Evolutionary conservation across 2,888 invertebrate genomes (phyloP), one percentile per base, ranked within the genome.

Genomic region (Julus scandinavius): DNA sequence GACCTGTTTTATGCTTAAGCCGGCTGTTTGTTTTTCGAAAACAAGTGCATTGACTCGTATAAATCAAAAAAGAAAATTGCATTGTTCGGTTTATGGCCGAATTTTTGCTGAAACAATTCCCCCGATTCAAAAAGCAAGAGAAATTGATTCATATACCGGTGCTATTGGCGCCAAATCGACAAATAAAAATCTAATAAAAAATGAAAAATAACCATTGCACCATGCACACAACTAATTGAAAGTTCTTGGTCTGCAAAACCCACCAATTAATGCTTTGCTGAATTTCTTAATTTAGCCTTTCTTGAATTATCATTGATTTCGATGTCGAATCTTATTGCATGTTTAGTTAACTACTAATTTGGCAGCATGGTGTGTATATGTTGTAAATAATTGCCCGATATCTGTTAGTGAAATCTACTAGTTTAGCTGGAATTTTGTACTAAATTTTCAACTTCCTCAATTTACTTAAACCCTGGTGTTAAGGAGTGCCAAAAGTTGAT

Each of bases 21-120:
- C 63, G 20, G 63, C 63, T 63, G 63, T 63, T 63, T 63, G 63
- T 63, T 17, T 63, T 63, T 15, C 63, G 63, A 63, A 63, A 63
- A 63, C 63, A 63, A 63, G 63, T 63, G 63, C 63, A 63, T 63
- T 63, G 63, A 63, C 63, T 63, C 63, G 63, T 1, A 63, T 63
- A 63, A 63, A 63, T 63, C 63, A 54, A 63, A 63, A 29, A 63
- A 20, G 63, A 63, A 63, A 63, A 63, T 63, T 63, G 63, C 63
- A 63, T 63, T 63, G 63, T 63, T 63, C 63, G 63, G 17, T 63
- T 63, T 63, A 63, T 63, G 63, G 63, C n/a, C 63, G 20, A 63
- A 63, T 17, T 63, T 63, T 63, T 63, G n/a, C 63, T 1, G 63
- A 63, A 63, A 63, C 63, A 20, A 63, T 63, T 63, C 45, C 63